phyloP scores from a whole-genome alignment of 2,888 invertebrate genomes.

The Sthenelais limicola region DNA sequence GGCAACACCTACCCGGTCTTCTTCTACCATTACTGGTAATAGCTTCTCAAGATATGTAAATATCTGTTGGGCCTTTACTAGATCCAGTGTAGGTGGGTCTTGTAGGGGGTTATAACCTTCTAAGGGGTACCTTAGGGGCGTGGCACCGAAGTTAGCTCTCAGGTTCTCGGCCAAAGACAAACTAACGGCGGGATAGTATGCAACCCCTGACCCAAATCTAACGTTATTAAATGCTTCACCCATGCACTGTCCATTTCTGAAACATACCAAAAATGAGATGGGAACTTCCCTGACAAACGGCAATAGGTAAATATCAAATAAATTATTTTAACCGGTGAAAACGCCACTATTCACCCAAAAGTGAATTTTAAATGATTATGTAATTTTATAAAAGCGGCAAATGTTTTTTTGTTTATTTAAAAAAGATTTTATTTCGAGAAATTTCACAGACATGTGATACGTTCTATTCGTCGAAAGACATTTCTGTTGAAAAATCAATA shows the following conservation, averaged over 20 bases:
- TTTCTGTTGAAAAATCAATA: no score
- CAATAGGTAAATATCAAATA: no score
- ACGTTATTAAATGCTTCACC: slow-evolving; percentile 83
- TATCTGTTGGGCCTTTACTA: slow-evolving; percentile 73
- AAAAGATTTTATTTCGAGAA: no score
- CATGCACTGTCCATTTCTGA: slow-evolving; percentile 83
- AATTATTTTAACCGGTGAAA: no score
- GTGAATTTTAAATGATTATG: no score
- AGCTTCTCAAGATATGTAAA: slow-evolving; percentile 74
- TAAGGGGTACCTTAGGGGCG: slow-evolving; percentile 72
- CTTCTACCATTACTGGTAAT: slow-evolving; percentile 58
- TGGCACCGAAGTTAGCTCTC: slow-evolving; percentile 85
- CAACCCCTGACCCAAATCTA: slow-evolving; percentile 81
- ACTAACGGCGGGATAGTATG: slow-evolving; percentile 87
- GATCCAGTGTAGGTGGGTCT: slow-evolving; percentile 65
- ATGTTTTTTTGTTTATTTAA: no score
- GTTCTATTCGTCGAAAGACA: no score
- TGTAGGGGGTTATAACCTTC: slow-evolving; percentile 80
- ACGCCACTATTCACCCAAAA: no score
- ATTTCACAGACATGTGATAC: no score
- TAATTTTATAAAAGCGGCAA: no score
- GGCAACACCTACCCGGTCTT: slow-evolving; percentile 31
- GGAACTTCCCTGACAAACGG: no score
- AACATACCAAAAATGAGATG: background rate
- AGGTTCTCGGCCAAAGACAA: slow-evolving; percentile 83